phyloP scores from a whole-genome alignment of 2,113 vertebrate species.

The Heptranchias perlo region DNA sequence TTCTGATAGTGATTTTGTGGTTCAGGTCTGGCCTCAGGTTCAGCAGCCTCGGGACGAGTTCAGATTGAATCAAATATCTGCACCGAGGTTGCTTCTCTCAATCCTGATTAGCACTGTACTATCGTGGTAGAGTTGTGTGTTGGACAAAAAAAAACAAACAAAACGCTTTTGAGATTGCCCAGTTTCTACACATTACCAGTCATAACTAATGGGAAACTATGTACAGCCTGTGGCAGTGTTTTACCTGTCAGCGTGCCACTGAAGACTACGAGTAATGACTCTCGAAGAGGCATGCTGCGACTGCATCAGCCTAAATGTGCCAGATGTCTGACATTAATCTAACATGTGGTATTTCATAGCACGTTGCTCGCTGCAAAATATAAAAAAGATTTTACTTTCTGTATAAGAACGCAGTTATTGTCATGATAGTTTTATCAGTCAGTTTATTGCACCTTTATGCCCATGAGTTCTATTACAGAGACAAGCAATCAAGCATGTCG shows the following conservation, averaged over 20 bases:
- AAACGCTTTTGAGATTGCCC: background rate
- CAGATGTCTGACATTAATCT: constrained; percentile 17
- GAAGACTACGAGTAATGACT: constrained; percentile 5
- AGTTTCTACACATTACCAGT: constrained; percentile 3
- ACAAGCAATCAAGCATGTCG: background rate
- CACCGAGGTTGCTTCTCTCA: background rate
- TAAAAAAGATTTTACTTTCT: background rate
- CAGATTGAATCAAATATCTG: background rate
- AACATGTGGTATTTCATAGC: background rate
- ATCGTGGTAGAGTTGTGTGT: background rate
- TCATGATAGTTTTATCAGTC: background rate
- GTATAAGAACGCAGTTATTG: background rate
- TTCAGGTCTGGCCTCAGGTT: background rate
- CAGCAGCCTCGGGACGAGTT: background rate
- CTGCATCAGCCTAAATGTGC: constrained; percentile 25
- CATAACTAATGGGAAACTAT: constrained; percentile 24
- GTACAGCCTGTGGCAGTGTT: constrained; percentile 8
- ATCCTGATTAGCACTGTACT: background rate
- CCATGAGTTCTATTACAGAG: background rate
- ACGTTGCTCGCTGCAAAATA: background rate
- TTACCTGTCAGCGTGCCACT: constrained; percentile 1
- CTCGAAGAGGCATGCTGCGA: background rate
- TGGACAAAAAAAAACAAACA: background rate
- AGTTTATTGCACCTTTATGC: background rate
- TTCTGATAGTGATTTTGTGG: constrained; percentile 16